Percentiles rank a stretch among this genome's conserved stretches.
Evolutionary conservation across 1,140 invertebrate genomes (phyloP).

Genomic region (Babylonia areolata): DNA sequence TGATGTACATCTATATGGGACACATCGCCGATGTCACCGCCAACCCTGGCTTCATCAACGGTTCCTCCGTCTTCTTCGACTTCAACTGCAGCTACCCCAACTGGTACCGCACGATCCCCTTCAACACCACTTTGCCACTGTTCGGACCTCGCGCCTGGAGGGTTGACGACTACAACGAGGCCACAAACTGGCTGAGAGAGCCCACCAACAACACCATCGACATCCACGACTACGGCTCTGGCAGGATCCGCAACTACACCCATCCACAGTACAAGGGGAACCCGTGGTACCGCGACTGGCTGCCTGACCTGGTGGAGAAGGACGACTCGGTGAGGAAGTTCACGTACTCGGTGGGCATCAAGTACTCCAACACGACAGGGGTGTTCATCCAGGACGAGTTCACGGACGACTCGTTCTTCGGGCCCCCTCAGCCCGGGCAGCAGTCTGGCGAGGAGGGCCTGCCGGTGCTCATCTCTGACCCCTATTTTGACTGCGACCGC

Average conservation of each 20-base stretch:
- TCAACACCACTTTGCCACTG: constrained; percentile 96
- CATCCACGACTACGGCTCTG: constrained; percentile 74
- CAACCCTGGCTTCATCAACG: constrained; percentile 91
- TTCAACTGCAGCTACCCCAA: constrained; percentile 96
- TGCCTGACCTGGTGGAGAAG: constrained; percentile 80
- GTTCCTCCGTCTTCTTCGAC: constrained; percentile 94
- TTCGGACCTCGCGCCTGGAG: constrained; percentile 93
- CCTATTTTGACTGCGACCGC: constrained; percentile 97
- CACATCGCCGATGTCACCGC: constrained; percentile 95
- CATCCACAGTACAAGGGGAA: constrained; percentile 93
- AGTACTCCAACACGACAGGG: constrained; percentile 94
- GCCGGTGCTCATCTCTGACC: constrained; percentile 95
- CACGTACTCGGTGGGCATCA: constrained; percentile 84
- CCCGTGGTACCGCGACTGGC: constrained; percentile 92
- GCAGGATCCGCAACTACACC: constrained; percentile 89
- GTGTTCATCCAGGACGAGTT: constrained; percentile 63
- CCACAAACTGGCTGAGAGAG: constrained; percentile 75
- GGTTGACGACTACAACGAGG: constrained; percentile 76
- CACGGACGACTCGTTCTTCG: constrained; percentile 70
- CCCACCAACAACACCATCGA: constrained; percentile 75
- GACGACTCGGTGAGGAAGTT: constrained; percentile 93
- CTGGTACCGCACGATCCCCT: constrained; percentile 92
- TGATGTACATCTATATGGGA: constrained; percentile 98
- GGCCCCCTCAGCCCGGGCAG: constrained; percentile 74
- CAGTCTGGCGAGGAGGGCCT: constrained; percentile 79